phyloP scores from a whole-genome alignment of 2,113 vertebrate species.

The Cyprinodon tularosa region DNA sequence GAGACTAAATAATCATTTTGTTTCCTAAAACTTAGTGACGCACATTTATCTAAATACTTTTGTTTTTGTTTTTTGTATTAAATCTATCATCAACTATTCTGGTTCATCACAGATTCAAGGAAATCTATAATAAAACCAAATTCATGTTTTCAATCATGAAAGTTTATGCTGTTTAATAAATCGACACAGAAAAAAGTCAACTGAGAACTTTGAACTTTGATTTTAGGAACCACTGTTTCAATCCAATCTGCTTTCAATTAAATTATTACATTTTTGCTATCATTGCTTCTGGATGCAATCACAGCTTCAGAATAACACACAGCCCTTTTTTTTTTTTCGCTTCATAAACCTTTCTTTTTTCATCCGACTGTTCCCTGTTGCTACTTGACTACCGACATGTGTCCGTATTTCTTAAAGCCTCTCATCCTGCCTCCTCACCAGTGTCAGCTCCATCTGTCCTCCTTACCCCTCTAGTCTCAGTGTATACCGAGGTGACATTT shows the following conservation, averaged over 20 bases:
- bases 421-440: constrained; percentile 18
- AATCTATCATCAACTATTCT: background rate
- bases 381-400: background rate
- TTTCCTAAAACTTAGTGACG: background rate
- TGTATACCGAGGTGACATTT: constrained; percentile 71
- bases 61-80: background rate
- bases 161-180: background rate
- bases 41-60: background rate
- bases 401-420: constrained; percentile 5
- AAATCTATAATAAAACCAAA: background rate
- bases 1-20: background rate
- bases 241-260: background rate
- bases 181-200: background rate
- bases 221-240: background rate
- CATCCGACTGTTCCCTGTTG: background rate
- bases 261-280: background rate
- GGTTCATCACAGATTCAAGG: background rate
- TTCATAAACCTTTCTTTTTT: constrained; percentile 3
- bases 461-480: constrained; percentile 9
- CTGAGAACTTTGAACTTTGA: too few relatives aligned
- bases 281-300: background rate
- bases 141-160: background rate
- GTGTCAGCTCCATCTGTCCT: constrained; percentile 9
- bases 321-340: background rate
- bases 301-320: background rate